Conservation (phyloP, 2,797 vertebrate genomes). For the Craterocephalus amniculus region DNA sequence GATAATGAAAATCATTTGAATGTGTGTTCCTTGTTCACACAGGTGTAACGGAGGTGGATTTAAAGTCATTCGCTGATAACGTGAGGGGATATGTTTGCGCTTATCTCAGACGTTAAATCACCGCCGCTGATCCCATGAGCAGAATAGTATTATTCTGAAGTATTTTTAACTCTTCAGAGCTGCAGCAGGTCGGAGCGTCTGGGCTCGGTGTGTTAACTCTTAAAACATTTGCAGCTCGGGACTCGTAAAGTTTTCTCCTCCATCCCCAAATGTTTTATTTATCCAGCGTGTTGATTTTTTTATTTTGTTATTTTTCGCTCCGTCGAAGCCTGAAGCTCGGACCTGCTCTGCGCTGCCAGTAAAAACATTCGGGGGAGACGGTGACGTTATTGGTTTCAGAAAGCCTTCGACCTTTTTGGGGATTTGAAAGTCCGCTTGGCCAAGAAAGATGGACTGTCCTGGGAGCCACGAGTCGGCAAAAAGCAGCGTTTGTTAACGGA, state of each 20-base stretch:
- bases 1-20: no score
- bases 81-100: no score
- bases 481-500: not conserved
- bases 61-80: no score
- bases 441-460: not conserved
- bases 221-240: not conserved
- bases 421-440: not conserved
- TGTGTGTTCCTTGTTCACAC: no score
- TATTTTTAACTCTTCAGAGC: conserved; percentile 22
- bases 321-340: no score
- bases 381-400: conserved; percentile 3
- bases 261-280: not conserved
- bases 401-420: not conserved
- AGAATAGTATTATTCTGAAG: conserved; percentile 32
- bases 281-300: conserved; percentile 14
- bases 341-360: not conserved
- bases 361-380: conserved; percentile 22
- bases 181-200: not conserved
- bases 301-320: not conserved
- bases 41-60: no score
- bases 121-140: not conserved
- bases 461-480: not conserved
- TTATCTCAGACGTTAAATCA: conserved; percentile 16
- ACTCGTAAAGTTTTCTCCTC: conserved; percentile 23
- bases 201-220: not conserved